Evolutionary conservation across 1,140 invertebrate species (phyloP).

Genomic region (Drosophila subobscura): DNA sequence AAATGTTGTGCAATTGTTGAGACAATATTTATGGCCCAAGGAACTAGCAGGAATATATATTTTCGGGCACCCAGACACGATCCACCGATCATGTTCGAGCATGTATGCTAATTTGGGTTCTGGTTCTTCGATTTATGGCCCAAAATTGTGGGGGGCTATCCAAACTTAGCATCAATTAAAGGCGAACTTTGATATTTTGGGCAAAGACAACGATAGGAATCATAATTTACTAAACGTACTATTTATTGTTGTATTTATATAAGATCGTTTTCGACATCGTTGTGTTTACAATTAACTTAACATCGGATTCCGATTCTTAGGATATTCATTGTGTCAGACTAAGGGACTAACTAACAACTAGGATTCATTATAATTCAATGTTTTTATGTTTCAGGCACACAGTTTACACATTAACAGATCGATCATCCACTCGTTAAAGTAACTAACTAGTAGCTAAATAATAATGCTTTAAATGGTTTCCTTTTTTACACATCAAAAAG

Average conservation of each 20-base stretch:
- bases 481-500: not conserved
- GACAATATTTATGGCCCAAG: constrained; percentile 40
- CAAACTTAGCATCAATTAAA: constrained; percentile 47
- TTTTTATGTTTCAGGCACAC: constrained; percentile 34
- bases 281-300: constrained; percentile 58
- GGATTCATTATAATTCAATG: constrained; percentile 8
- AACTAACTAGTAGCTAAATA: too few relatives aligned
- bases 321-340: constrained; percentile 38
- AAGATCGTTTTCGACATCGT: constrained; percentile 72
- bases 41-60: constrained; percentile 28
- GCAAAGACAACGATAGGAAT: not conserved
- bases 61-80: constrained; percentile 25
- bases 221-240: constrained; percentile 71
- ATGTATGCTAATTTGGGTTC: constrained; percentile 46
- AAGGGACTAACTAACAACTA: constrained; percentile 34
- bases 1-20: constrained; percentile 46
- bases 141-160: constrained; percentile 22
- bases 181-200: constrained; percentile 43
- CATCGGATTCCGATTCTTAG: constrained; percentile 27
- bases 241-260: constrained; percentile 71
- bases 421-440: not conserved
- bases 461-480: too few relatives aligned
- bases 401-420: constrained; percentile 17
- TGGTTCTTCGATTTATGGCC: constrained; percentile 28
- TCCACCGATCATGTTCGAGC: constrained; percentile 43